phyloP scores from a whole-genome alignment of 2,797 vertebrate species.

The Molossus alvarezi region DNA sequence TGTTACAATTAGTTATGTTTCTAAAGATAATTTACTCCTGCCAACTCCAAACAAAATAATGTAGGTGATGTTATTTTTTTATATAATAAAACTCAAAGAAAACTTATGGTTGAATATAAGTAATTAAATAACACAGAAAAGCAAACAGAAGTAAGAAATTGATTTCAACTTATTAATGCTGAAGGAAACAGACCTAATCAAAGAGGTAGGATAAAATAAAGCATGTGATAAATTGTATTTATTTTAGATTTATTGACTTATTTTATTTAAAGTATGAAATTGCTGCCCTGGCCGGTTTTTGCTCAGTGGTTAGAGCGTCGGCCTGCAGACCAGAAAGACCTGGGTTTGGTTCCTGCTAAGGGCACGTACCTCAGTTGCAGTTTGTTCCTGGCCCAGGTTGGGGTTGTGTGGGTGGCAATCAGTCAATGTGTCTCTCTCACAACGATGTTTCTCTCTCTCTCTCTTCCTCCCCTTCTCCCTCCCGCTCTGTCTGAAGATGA shows the following conservation, averaged over 20 bases:
- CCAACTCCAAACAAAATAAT: constrained; percentile 18
- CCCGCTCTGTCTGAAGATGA: too few relatives aligned
- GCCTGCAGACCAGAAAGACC: too few relatives aligned
- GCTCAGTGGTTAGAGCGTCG: too few relatives aligned
- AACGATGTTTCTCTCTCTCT: too few relatives aligned
- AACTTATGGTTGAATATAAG: neutral
- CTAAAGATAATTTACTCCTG: constrained; percentile 25
- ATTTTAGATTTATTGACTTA: constrained; percentile 19
- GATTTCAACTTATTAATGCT: neutral
- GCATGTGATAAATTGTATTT: neutral
- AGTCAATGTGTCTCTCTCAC: too few relatives aligned
- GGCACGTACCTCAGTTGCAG: too few relatives aligned
- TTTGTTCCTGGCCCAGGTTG: too few relatives aligned
- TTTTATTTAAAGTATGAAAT: neutral
- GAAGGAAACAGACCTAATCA: constrained; percentile 40
- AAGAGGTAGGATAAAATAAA: constrained; percentile 21
- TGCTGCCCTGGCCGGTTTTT: neutral
- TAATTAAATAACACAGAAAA: constrained; percentile 53
- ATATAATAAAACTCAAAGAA: neutral
- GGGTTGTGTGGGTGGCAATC: too few relatives aligned
- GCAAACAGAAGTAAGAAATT: constrained; percentile 30
- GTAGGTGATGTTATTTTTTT: neutral
- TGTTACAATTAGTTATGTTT: neutral
- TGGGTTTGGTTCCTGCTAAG: too few relatives aligned
- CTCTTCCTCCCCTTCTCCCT: too few relatives aligned